Evolutionary conservation across 2,888 invertebrate genomes (phyloP).

Genomic region (Lasioglossum calceatum): DNA sequence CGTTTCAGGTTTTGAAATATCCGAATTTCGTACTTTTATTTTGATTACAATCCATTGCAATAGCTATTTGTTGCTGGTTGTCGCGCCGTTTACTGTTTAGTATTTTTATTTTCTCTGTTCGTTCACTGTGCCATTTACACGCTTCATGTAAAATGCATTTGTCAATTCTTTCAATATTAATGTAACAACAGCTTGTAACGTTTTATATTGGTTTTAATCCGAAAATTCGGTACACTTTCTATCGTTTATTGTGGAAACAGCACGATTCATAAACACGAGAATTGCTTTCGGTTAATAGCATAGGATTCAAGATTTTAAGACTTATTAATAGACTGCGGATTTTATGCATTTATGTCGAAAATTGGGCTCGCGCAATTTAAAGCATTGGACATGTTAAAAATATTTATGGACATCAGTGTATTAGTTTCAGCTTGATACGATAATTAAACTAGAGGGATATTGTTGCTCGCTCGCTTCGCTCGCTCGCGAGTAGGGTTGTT

Average conservation of each 20-base stretch:
- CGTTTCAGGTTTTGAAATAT: neutral
- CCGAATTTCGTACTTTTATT: neutral
- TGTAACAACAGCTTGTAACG: neutral
- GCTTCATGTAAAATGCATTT: neutral
- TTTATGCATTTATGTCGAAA: no score
- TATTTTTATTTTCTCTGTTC: neutral
- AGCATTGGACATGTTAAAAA: no score
- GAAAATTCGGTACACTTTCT: neutral
- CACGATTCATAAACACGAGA: neutral
- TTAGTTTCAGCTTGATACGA: no score
- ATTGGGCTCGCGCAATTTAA: no score
- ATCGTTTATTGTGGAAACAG: neutral
- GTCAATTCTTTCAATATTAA: neutral
- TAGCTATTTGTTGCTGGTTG: neutral
- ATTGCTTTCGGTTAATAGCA: neutral
- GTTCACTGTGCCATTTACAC: neutral
- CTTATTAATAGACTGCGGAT: neutral
- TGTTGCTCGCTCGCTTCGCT: no score
- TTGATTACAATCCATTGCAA: neutral
- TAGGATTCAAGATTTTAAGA: neutral
- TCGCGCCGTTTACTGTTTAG: neutral
- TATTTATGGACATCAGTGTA: no score
- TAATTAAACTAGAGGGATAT: no score
- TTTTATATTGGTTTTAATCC: neutral
- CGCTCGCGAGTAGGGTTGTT: no score